Conservation (phyloP, 2,113 vertebrate species). For the Rallus limicola region DNA sequence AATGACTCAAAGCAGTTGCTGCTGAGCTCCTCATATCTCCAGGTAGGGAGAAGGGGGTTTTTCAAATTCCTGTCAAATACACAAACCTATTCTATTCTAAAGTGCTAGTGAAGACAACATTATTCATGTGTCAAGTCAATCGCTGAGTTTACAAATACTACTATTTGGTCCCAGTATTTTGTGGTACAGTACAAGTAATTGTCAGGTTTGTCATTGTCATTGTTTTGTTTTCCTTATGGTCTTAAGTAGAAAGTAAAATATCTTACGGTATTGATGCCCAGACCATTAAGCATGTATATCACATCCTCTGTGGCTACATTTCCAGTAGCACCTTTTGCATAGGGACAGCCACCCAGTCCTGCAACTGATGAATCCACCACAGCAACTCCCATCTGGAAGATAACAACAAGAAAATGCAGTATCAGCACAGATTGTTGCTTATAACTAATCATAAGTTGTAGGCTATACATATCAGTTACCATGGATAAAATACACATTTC, state of each 20-base stretch:
- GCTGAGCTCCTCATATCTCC: not conserved
- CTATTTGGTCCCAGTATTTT: not conserved
- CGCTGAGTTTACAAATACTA: not conserved
- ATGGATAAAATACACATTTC: not conserved
- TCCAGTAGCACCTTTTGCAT: conserved; percentile 91
- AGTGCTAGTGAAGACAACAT: not conserved
- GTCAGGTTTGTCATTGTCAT: not conserved
- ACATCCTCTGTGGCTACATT: conserved; percentile 95
- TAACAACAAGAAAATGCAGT: conserved; percentile 15
- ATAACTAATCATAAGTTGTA: not conserved
- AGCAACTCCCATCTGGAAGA: conserved; percentile 90
- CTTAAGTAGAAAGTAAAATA: not conserved
- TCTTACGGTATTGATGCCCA: conserved; percentile 92
- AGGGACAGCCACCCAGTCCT: conserved; percentile 93
- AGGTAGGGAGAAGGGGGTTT: not conserved
- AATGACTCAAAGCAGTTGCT: not conserved
- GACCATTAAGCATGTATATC: conserved; percentile 92
- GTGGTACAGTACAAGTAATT: not conserved
- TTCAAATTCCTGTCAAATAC: not conserved
- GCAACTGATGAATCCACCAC: conserved; percentile 93
- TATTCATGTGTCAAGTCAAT: not conserved
- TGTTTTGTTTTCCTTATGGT: not conserved
- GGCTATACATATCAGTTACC: not conserved
- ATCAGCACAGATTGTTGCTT: conserved; percentile 22
- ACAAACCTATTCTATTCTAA: not conserved